Percentiles rank a stretch among this genome's conserved stretches.
Evolutionary conservation across 2,113 vertebrate genomes (phyloP).

Genomic region (Colinus virginianus): DNA sequence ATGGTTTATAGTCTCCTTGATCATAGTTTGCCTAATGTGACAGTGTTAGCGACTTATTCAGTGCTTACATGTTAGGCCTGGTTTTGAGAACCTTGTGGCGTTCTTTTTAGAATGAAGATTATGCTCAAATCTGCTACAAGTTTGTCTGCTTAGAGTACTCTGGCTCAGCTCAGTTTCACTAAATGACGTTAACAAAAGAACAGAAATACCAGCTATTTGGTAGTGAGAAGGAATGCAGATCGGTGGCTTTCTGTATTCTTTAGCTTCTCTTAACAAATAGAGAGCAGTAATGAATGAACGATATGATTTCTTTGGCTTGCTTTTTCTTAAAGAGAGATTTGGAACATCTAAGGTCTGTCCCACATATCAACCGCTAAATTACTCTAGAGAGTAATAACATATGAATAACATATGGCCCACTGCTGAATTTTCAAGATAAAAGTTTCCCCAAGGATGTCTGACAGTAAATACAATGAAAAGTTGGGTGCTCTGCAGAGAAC

Average conservation of each 20-base stretch:
- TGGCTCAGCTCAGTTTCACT: conserved; percentile 3
- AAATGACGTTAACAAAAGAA: background rate
- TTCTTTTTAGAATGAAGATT: background rate
- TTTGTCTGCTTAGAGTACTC: background rate
- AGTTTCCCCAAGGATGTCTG: background rate
- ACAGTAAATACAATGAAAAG: background rate
- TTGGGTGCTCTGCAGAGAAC: background rate
- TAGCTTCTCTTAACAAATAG: background rate
- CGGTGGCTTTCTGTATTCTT: background rate
- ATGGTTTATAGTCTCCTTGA: background rate
- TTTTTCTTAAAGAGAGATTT: background rate
- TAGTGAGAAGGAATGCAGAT: background rate
- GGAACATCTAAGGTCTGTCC: background rate
- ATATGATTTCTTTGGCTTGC: background rate
- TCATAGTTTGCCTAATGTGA: background rate
- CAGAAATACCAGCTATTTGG: background rate
- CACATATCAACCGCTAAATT: background rate
- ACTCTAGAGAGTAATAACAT: background rate
- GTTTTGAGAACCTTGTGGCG: background rate
- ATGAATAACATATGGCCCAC: no score
- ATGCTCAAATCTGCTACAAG: background rate
- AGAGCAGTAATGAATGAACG: background rate
- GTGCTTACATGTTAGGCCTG: background rate
- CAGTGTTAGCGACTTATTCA: background rate
- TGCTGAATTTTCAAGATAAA: background rate